These are phyloP conservation scores for Syngnathus scovelli DNA, from an alignment of 2,113 vertebrate genomes.

Conservation along the genomic window DNA sequence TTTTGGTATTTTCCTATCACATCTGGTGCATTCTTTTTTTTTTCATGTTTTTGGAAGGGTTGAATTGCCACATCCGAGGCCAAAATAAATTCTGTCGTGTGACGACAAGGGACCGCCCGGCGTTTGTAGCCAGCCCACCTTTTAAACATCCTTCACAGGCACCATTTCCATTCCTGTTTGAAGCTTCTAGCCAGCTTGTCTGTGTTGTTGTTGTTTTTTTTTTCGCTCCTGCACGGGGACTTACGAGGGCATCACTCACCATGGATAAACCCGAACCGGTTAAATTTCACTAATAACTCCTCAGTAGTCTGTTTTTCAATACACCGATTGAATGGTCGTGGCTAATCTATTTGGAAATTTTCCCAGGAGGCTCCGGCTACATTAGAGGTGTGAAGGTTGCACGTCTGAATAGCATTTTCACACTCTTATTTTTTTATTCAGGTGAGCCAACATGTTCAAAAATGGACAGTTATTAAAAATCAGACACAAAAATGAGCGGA, in stretches of 20 bases:
- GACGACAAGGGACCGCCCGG: slow-evolving; percentile 40
- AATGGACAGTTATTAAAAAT: not conserved
- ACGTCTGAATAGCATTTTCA: not conserved
- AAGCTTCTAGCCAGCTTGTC: slow-evolving; percentile 47
- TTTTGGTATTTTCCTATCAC: slow-evolving; percentile 2
- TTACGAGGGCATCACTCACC: slow-evolving; percentile 31
- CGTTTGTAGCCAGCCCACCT: slow-evolving; percentile 62
- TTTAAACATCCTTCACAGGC: slow-evolving; percentile 63
- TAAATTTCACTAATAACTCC: slow-evolving; percentile 45
- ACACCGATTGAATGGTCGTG: slow-evolving; percentile 29
- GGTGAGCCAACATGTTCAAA: not conserved
- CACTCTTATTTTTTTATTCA: not conserved
- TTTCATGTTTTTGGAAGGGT: not conserved
- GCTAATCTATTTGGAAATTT: slow-evolving; percentile 43
- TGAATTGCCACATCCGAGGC: slow-evolving; percentile 1
- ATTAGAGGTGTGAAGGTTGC: not conserved
- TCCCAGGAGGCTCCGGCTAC: slow-evolving; percentile 8
- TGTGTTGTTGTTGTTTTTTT: slow-evolving; percentile 1
- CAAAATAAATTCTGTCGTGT: slow-evolving; percentile 11
- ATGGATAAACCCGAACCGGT: slow-evolving; percentile 33
- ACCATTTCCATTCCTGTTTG: slow-evolving; percentile 72
- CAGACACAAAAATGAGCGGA: not conserved
- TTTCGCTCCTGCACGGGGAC: slow-evolving; percentile 1
- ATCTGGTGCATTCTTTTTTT: slow-evolving; percentile 13
- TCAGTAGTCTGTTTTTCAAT: slow-evolving; percentile 35